Evolutionary conservation across 2,888 invertebrate genomes (phyloP), one percentile per base, ranked within the genome.

Genomic region (Galeruca laticollis): DNA sequence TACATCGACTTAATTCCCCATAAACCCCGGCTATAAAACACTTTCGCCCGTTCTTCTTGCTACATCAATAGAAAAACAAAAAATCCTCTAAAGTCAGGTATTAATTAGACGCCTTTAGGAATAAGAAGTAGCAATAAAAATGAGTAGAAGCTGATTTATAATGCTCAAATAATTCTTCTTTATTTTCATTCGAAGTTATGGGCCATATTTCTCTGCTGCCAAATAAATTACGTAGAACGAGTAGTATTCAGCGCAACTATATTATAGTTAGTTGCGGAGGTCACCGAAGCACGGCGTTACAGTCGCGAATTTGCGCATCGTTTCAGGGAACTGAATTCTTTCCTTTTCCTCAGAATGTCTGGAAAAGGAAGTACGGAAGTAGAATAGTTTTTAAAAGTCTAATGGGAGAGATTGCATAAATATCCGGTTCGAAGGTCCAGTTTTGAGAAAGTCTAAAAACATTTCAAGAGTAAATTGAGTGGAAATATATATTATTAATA

Each of bases 131-230:
- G 81, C 79, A 83, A 84, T 84, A 86, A 85, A 85, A 84, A 84
- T 83, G 83, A 82, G 83, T 79, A 80, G 82, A 80, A 81, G 80
- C 82, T 85, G 86, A 86, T 86, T 86, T 85, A 85, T 84, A 84
- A 84, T 83, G 84, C 84, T 83, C 83, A 80, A 84, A 85, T 86
- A 85, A 86, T 85, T 86, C 85, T 86, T 85, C 85, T 86, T 85
- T 86, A 86, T 86, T 85, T 85, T 85, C 85, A 85, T 85, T 84
- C 84, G 83, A 84, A 85, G 84, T 86, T 85, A 85, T 85, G 84
- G 85, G 81, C 84, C 83, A 85, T 86, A 85, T 85, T 85, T 85
- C 85, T 85, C 81, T 75, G 80, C 84, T 84, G 85, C 82, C 85
- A 84, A 84, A 86, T 86, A 86, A 86, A 86, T 86, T 85, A 86